phyloP scores from a whole-genome alignment of 2,113 vertebrate genomes.

The Bufo bufo region DNA sequence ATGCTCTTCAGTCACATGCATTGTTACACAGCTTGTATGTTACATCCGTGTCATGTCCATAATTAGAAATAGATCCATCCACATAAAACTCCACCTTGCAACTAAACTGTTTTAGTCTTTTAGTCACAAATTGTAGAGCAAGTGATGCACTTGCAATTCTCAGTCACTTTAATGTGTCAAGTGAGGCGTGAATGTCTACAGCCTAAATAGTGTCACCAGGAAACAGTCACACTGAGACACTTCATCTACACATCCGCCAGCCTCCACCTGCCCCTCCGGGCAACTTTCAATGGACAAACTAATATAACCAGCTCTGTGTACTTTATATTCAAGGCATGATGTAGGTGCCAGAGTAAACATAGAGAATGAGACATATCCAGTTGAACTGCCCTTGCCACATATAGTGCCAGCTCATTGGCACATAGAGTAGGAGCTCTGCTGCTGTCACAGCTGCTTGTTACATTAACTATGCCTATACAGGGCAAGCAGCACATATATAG shows the following conservation, averaged over 20 bases:
- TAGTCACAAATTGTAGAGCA: background rate
- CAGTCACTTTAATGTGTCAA: background rate
- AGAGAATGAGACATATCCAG: background rate
- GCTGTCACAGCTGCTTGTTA: background rate
- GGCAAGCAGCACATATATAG: background rate
- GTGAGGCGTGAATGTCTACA: background rate
- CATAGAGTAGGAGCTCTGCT: background rate
- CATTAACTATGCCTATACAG: background rate
- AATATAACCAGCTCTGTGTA: conserved; percentile 17
- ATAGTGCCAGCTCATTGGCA: conserved; percentile 30
- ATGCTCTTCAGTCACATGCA: no score
- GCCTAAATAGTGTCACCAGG: background rate
- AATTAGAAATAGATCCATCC: no score
- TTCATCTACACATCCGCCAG: background rate
- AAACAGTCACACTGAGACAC: background rate
- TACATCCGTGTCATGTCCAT: no score
- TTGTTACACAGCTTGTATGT: no score
- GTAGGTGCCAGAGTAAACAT: conserved; percentile 28
- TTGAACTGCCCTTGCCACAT: conserved; percentile 2
- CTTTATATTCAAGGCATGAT: background rate
- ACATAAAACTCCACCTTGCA: background rate
- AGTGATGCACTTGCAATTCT: background rate
- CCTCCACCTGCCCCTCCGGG: background rate
- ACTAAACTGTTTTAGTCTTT: background rate
- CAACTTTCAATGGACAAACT: background rate